Evolutionary conservation across 2,113 vertebrate species (phyloP).

Genomic region (Xiphophorus couchianus): DNA sequence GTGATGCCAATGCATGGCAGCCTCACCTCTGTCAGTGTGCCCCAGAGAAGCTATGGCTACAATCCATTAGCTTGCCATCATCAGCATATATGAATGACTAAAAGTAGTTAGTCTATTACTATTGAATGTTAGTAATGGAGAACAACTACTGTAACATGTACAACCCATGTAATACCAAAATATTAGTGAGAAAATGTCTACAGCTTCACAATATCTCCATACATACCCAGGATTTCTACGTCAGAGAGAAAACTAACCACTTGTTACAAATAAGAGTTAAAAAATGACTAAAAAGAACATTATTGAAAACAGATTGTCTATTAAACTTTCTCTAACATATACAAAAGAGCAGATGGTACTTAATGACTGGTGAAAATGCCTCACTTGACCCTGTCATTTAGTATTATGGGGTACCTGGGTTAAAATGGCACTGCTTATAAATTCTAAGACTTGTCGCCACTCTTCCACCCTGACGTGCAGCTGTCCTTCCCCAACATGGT

Average conservation of each 20-base stretch:
- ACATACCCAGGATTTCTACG: background rate
- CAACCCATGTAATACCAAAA: background rate
- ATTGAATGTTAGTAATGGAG: background rate
- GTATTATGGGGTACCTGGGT: background rate
- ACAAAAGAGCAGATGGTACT: background rate
- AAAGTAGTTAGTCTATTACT: too few species aligned
- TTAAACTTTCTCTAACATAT: background rate
- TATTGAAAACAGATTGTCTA: background rate
- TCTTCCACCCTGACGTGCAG: conserved; percentile 46
- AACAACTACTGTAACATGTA: background rate
- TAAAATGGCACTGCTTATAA: background rate
- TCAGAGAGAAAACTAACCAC: background rate
- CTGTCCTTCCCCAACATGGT: conserved; percentile 63
- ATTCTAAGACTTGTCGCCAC: conserved; percentile 20
- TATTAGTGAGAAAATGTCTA: background rate
- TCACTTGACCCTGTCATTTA: conserved; percentile 16
- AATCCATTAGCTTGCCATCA: too few species aligned
- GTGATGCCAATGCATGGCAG: too few species aligned
- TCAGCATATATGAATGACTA: too few species aligned
- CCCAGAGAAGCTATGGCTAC: too few species aligned
- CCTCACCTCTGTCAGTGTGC: too few species aligned
- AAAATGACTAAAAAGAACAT: background rate
- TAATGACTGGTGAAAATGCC: background rate
- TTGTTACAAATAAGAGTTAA: background rate
- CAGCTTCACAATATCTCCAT: background rate